A percentile compares a stretch with the other conserved stretches of the same genome.
These are phyloP conservation scores for Hanleya hanleyi DNA, from an alignment of 2,888 invertebrate genomes.

Conservation along the genomic window DNA sequence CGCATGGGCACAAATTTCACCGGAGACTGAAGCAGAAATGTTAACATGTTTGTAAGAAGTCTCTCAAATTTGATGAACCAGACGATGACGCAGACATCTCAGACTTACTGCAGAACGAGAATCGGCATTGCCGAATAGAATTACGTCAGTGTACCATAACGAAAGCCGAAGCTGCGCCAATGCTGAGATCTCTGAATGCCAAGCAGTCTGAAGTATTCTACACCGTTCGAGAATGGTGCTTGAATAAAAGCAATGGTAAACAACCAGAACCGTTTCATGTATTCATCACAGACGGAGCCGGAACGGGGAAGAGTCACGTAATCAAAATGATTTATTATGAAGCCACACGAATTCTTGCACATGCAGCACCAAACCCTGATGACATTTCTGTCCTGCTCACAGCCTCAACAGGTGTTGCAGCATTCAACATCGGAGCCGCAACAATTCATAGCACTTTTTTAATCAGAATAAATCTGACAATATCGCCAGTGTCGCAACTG, in stretches of 20 bases:
- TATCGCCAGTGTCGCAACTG: constrained; percentile 21
- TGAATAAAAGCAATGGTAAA: background rate
- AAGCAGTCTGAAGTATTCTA: constrained; percentile 17
- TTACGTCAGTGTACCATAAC: background rate
- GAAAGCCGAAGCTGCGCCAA: background rate
- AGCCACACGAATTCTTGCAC: constrained; percentile 16
- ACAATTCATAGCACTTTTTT: constrained; percentile 21
- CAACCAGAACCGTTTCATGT: constrained; percentile 17
- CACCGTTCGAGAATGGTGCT: constrained; percentile 18
- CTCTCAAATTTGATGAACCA: background rate
- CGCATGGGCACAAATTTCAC: constrained; percentile 1
- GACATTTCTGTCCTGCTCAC: constrained; percentile 12
- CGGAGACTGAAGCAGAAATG: background rate
- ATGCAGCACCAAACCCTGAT: constrained; percentile 8
- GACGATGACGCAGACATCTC: background rate
- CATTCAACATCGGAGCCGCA: constrained; percentile 16
- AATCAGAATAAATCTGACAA: background rate
- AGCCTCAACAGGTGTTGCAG: too few relatives aligned
- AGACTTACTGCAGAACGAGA: background rate
- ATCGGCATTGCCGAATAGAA: background rate
- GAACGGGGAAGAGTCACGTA: constrained; percentile 13
- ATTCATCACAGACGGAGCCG: constrained; percentile 22
- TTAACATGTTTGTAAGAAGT: background rate
- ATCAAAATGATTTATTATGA: constrained; percentile 21
- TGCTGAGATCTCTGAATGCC: too few relatives aligned